Percentiles rank a stretch among this genome's conserved stretches.
phyloP scores from a whole-genome alignment of 2,113 vertebrate species.

The Pelecanoides urinatrix region DNA sequence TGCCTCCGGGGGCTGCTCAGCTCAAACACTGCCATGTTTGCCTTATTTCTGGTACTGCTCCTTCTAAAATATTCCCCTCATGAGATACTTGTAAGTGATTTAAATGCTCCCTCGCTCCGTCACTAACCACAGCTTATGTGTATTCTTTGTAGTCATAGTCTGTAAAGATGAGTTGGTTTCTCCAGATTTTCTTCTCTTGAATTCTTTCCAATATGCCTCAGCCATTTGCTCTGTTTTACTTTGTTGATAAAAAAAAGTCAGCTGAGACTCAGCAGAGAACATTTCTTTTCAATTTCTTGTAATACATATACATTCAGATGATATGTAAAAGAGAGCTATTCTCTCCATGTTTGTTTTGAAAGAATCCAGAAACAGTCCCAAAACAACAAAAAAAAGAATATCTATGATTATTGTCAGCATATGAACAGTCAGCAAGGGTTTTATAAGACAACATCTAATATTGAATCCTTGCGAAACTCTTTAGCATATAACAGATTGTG shows the following conservation, averaged over 20 bases:
- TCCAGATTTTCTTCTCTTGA: conserved; percentile 42
- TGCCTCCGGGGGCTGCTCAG: neutral
- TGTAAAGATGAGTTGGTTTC: conserved; percentile 32
- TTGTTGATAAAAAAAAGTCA: conserved; percentile 59
- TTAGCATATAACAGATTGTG: neutral
- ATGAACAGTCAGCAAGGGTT: neutral
- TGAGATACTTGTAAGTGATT: neutral
- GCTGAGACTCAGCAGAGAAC: conserved; percentile 40
- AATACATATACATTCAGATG: neutral
- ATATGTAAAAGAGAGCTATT: conserved; percentile 18
- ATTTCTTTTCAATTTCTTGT: conserved; percentile 23
- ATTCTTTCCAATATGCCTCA: conserved; percentile 29
- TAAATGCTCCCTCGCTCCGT: neutral
- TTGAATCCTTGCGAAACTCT: neutral
- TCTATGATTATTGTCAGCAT: conserved; percentile 23
- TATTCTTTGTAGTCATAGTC: neutral
- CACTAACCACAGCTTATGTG: neutral
- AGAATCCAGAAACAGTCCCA: conserved; percentile 42
- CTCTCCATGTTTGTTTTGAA: conserved; percentile 36
- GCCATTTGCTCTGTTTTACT: conserved; percentile 46
- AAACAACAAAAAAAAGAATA: conserved; percentile 17
- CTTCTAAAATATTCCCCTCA: neutral
- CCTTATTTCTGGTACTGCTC: neutral
- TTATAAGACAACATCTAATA: neutral
- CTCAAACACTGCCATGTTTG: neutral